Evolutionary conservation across 2,888 invertebrate genomes (phyloP).

Genomic region (Lysandra coridon): DNA sequence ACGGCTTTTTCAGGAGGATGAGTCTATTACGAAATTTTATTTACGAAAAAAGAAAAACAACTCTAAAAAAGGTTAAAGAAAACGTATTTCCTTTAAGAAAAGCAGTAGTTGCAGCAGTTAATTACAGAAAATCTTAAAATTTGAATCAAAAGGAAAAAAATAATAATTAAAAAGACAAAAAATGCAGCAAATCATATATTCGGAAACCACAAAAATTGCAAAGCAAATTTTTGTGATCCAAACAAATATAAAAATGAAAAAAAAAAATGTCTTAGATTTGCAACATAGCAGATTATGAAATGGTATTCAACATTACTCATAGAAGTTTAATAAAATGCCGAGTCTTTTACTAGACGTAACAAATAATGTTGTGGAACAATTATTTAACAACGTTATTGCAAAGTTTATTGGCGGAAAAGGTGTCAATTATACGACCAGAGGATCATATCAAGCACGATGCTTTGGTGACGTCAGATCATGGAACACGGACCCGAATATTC

Average conservation of each 20-base stretch:
- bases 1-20: too few species aligned
- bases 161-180: background rate
- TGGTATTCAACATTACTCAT: too few species aligned
- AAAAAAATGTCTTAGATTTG: background rate
- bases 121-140: background rate
- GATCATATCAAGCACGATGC: too few species aligned
- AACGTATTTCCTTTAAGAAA: background rate
- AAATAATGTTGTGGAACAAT: background rate
- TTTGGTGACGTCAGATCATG: too few species aligned
- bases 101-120: background rate
- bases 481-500: too few species aligned
- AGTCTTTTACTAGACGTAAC: background rate
- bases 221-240: background rate
- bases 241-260: background rate
- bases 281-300: background rate
- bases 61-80: background rate
- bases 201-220: background rate
- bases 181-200: background rate
- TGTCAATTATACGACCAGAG: background rate
- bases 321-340: background rate
- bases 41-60: too few species aligned
- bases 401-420: background rate
- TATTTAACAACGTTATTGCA: background rate
- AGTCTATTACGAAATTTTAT: too few species aligned
- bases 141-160: background rate